These are phyloP conservation scores for Corbicula japonica DNA, from an alignment of 2,888 invertebrate genomes.

Conservation along the genomic window DNA sequence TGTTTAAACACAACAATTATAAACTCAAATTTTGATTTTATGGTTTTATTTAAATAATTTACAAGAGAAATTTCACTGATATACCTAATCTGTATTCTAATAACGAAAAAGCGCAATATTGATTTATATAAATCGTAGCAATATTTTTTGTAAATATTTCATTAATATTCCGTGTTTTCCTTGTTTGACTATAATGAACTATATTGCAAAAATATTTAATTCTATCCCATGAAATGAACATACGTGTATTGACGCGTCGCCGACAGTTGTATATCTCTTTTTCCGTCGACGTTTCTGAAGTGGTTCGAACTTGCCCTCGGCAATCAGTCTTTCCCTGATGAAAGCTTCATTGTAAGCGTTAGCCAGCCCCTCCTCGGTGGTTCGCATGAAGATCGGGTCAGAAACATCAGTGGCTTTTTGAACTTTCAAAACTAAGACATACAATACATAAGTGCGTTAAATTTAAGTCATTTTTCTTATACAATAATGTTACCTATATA, in stretches of 20 bases:
- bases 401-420: slow-evolving; percentile 48
- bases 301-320: slow-evolving; percentile 62
- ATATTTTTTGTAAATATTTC: neutral
- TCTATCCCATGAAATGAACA: slow-evolving; percentile 17
- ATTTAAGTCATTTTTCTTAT: neutral
- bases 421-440: slow-evolving; percentile 43
- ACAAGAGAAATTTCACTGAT: neutral
- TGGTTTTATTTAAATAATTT: too few relatives aligned
- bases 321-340: slow-evolving; percentile 60
- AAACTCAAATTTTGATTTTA: too few relatives aligned
- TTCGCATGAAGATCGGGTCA: slow-evolving; percentile 51
- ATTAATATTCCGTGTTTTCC: too few relatives aligned
- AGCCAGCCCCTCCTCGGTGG: slow-evolving; percentile 68
- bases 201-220: neutral
- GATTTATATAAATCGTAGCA: neutral
- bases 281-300: slow-evolving; percentile 55
- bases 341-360: slow-evolving; percentile 68
- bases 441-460: neutral
- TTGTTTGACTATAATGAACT: neutral
- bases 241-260: slow-evolving; percentile 70
- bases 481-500: neutral
- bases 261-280: slow-evolving; percentile 65
- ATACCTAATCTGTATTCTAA: neutral
- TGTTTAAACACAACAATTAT: too few relatives aligned
- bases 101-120: neutral